Evolutionary conservation across 2,888 invertebrate genomes (phyloP), one percentile per base, ranked within the genome.

Genomic region (Malacosoma neustria): DNA sequence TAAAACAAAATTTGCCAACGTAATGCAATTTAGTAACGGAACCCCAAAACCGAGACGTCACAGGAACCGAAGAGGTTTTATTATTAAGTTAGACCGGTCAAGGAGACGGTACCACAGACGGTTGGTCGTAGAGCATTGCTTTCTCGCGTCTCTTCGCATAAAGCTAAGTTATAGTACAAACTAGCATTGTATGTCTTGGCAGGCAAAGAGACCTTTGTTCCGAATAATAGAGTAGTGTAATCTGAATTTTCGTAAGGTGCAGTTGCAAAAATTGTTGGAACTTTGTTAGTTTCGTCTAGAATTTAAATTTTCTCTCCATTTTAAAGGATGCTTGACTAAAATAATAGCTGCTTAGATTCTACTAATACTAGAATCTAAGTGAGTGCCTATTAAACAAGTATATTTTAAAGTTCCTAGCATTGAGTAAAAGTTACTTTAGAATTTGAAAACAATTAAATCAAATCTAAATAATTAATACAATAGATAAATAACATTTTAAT

Each of bases 41-140:
- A 64, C 69, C 67, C 75, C 47, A 64, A 63, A 65, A 69, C 58
- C 61, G 58, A 66, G 61, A 71, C 61, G 67, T 71, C 68, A 65
- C 63, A 56, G 60, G 54, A 49, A 62, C 63, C 56, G 62, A 68
- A 73, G 70, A 77, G 74, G 72, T 80, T 81, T 68, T 74, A 71
- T 80, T 84, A 85, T 84, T 80, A 72, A 73, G 80, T 84, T 80
- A 84, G 70, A 29, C 61, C 65, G 68, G 66, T 65, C 73, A 69
- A 65, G 63, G 51, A 42, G 59, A 57, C 57, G 54, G 56, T 54
- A 54, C 61, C 63, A 51, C 61, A 63, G 63, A 67, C 66, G 60
- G 55, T 54, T 54, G 57, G 51, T 51, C 53, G 61, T 61, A 61
- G 67, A 74, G 68, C 75, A 79, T 67, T 64, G 73, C 72, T 22